A percentile compares a stretch with the other conserved stretches of the same genome.
These are phyloP conservation scores for Sisyra terminalis DNA, from an alignment of 2,888 invertebrate genomes.

Conservation along the genomic window DNA sequence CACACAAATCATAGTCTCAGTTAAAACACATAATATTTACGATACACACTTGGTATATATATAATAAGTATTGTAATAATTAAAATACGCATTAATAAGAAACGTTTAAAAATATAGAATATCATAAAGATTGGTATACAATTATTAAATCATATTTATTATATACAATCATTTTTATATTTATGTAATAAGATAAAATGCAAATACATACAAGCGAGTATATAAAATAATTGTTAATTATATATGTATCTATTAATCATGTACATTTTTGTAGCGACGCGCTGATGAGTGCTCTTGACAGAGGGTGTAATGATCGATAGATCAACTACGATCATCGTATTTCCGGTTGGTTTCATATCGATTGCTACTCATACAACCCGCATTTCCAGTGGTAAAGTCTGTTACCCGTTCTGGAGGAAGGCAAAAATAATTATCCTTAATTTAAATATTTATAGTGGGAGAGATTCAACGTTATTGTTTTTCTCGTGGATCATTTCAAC, in stretches of 20 bases:
- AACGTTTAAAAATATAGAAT: no score
- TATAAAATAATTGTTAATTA: conserved; percentile 30
- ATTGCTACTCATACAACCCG: conserved; percentile 5
- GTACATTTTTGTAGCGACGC: conserved; percentile 29
- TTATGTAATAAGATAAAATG: conserved; percentile 20
- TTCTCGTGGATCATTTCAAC: no score
- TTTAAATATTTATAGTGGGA: no score
- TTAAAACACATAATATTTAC: no score
- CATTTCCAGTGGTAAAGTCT: neutral
- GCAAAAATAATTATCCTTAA: no score
- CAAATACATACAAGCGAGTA: conserved; percentile 30
- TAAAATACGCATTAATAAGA: no score
- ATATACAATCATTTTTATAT: neutral
- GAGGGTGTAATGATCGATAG: neutral
- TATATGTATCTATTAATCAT: conserved; percentile 25
- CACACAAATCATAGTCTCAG: no score
- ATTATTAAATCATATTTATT: neutral
- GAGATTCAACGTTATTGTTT: no score
- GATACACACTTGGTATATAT: no score
- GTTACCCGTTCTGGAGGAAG: no score
- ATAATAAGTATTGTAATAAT: no score
- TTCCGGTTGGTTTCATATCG: neutral
- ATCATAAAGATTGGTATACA: no score
- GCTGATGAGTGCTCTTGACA: conserved; percentile 12
- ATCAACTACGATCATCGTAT: neutral